These are phyloP conservation scores for Doryteuthis pealeii DNA, from an alignment of 1,140 invertebrate genomes.

Conservation along the genomic window DNA sequence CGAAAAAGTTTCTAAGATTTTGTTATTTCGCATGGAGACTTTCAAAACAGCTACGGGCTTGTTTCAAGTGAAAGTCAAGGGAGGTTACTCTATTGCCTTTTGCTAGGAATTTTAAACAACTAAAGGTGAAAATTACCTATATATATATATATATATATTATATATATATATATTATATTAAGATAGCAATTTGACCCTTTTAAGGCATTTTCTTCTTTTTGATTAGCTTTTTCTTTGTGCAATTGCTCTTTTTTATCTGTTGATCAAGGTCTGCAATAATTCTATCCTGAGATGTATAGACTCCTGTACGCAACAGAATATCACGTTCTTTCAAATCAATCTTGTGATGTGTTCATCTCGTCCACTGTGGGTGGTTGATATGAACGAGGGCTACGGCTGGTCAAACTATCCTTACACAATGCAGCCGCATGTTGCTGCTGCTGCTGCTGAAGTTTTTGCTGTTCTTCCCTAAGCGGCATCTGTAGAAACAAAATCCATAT, in stretches of 20 bases:
- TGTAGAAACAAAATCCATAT: slow-evolving; percentile 29
- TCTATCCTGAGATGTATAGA: slow-evolving; percentile 59
- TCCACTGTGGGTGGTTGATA: slow-evolving; percentile 35
- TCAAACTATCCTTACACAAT: not conserved
- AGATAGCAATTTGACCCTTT: no score
- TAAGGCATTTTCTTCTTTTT: no score
- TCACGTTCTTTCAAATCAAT: slow-evolving; percentile 61
- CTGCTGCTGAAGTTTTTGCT: slow-evolving; percentile 31
- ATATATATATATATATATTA: no score
- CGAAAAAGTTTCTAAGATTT: no score
- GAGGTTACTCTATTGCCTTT: no score
- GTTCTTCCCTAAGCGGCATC: slow-evolving; percentile 48
- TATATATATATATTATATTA: no score
- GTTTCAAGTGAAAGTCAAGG: no score
- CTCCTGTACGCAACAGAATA: slow-evolving; percentile 58
- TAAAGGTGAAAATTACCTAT: no score
- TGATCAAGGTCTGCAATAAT: slow-evolving; percentile 60
- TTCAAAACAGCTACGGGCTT: no score
- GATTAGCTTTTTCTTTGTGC: slow-evolving; percentile 36
- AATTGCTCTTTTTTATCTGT: slow-evolving; percentile 57
- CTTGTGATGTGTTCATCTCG: slow-evolving; percentile 58
- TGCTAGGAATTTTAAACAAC: no score
- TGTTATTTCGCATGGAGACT: no score
- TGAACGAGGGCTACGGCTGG: slow-evolving; percentile 16
- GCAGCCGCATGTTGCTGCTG: slow-evolving; percentile 15